Conservation (phyloP, 2,113 vertebrate species). For the Toxotes jaculatrix region DNA sequence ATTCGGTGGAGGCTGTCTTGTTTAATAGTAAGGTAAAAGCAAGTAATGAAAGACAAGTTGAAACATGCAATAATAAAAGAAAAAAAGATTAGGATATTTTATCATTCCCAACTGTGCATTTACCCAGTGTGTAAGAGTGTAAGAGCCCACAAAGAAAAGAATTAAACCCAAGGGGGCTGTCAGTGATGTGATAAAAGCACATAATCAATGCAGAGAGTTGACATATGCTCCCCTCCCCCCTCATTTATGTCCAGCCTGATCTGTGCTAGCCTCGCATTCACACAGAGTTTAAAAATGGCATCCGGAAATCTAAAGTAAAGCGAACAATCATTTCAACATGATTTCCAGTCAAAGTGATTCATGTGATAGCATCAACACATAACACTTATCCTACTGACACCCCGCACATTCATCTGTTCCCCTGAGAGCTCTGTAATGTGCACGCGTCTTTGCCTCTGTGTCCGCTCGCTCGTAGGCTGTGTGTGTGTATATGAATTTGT, state of each 20-base stretch:
- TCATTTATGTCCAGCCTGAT: neutral
- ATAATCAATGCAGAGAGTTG: conserved; percentile 7
- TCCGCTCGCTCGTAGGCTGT: too few species aligned
- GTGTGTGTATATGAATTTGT: neutral
- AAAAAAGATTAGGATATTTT: neutral
- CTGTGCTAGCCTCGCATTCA: conserved; percentile 9
- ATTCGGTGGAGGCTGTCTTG: too few species aligned
- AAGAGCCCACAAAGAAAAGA: conserved; percentile 20
- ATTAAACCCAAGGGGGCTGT: conserved; percentile 4
- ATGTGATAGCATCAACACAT: neutral
- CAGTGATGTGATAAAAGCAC: conserved; percentile 14
- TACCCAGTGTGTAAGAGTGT: neutral
- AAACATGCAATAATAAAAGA: neutral
- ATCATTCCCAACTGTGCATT: neutral
- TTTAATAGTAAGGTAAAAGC: neutral
- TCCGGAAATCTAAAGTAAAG: conserved; percentile 9
- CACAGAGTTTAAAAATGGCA: conserved; percentile 1
- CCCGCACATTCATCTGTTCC: neutral
- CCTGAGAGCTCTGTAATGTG: neutral
- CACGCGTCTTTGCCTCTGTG: too few species aligned
- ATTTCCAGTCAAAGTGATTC: conserved; percentile 12
- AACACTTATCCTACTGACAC: neutral
- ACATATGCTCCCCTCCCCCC: too few species aligned
- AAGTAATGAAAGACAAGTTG: conserved; percentile 1
- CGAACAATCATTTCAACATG: conserved; percentile 3